Evolutionary conservation across 2,113 vertebrate species (phyloP).

Genomic region (Dasypus novemcinctus): DNA sequence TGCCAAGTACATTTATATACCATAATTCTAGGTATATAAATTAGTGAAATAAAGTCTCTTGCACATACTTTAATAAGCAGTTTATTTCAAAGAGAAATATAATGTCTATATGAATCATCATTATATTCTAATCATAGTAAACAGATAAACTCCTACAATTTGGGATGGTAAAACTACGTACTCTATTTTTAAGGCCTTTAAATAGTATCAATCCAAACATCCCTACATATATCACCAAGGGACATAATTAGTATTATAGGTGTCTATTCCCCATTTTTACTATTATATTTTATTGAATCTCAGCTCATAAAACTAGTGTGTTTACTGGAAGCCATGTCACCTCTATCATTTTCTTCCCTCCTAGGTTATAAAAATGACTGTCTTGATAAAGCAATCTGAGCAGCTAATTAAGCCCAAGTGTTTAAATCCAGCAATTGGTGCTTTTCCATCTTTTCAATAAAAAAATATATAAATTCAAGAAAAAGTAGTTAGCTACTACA

Average conservation of each 20-base stretch:
- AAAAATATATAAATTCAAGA: conserved; percentile 16
- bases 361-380: not conserved
- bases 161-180: not conserved
- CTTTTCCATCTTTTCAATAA: conserved; percentile 42
- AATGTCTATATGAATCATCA: not conserved
- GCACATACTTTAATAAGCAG: not conserved
- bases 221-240: not conserved
- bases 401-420: conserved; percentile 47
- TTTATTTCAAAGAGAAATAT: not conserved
- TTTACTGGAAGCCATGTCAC: not conserved
- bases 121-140: not conserved
- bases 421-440: not conserved
- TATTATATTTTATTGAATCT: conserved; percentile 1
- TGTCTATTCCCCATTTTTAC: not conserved
- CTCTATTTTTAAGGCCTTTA: not conserved
- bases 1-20: not conserved
- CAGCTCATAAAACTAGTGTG: not conserved
- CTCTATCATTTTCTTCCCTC: not conserved
- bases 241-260: not conserved
- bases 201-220: not conserved
- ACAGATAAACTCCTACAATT: not conserved
- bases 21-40: not conserved
- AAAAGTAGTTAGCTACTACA: not conserved
- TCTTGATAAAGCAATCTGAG: conserved; percentile 7
- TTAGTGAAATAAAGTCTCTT: not conserved